A percentile compares a stretch with the other conserved stretches of the same genome.
These are phyloP conservation scores for Apis laboriosa DNA, from an alignment of 1,140 invertebrate genomes.

Conservation along the genomic window DNA sequence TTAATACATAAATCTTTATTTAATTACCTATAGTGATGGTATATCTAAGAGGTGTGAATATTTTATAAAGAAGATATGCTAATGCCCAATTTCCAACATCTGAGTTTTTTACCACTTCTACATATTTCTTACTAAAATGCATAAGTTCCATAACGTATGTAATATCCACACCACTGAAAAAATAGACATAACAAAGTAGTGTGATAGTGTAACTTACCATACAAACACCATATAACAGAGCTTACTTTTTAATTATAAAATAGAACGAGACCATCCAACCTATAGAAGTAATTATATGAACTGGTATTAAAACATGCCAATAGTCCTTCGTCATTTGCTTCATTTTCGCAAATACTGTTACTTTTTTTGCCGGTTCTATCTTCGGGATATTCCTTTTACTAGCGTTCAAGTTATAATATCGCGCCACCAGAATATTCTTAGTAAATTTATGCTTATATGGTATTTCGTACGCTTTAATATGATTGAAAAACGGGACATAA, in stretches of 20 bases:
- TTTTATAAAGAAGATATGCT: slow-evolving; percentile 94
- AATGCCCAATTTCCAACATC: slow-evolving; percentile 93
- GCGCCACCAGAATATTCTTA: slow-evolving; percentile 18
- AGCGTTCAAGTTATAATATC: slow-evolving; percentile 33
- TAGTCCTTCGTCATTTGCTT: slow-evolving; percentile 96
- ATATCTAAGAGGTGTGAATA: slow-evolving; percentile 94
- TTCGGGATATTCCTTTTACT: not conserved
- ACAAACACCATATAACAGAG: not conserved
- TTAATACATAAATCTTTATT: not conserved
- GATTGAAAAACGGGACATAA: slow-evolving; percentile 42
- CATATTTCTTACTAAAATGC: slow-evolving; percentile 88
- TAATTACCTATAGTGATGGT: slow-evolving; percentile 91
- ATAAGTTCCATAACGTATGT: slow-evolving; percentile 87
- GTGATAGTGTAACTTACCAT: too few species aligned
- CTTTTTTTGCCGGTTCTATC: slow-evolving; percentile 73
- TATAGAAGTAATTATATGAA: slow-evolving; percentile 92
- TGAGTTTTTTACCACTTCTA: slow-evolving; percentile 88
- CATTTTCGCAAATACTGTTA: slow-evolving; percentile 89
- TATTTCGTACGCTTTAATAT: slow-evolving; percentile 12
- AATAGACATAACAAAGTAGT: slow-evolving; percentile 17
- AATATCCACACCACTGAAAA: slow-evolving; percentile 93
- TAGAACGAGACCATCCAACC: slow-evolving; percentile 94
- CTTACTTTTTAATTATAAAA: slow-evolving; percentile 91
- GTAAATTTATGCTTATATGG: slow-evolving; percentile 7
- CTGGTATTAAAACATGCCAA: slow-evolving; percentile 95